Base-by-base conservation (phyloP, 2,888 invertebrate genomes). In the Xylota segnis region DNA sequence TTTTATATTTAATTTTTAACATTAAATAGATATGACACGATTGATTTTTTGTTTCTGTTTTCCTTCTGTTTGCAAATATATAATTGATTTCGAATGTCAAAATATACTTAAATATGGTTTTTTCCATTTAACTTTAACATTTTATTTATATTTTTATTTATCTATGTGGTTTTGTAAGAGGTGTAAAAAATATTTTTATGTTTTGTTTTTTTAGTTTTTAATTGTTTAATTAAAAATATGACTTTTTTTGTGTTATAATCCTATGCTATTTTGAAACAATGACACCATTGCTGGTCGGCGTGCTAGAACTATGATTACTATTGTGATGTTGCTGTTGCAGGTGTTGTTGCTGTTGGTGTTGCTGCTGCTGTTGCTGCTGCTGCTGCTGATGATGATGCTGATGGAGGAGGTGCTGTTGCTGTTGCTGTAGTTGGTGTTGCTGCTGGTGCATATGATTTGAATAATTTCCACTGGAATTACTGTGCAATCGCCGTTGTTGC, bases 211-310 rank as follows among this genome's bases (percentile, higher is more conserved):
- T 65, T 40, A 47, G 9, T 54, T 37, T 72, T 63, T 63, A 23
- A 23, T 63, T 70, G 37, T 65, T 77, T 78, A 72, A 76, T 88
- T 88, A 88, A 88, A 87, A 86, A 71, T 88, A 88, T 88, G 87
- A 87, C 83, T 88, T 88, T 70, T 87, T 84, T 88, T 87, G 86
- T 78, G 84, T 84, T 59, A 83, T 87, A 59, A 87, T 54, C 71
- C 79, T 79, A 72, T 74, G 77, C 84, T 87, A 88, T 87, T 89
- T 88, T 79, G 88, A 88, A 86, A 89, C 87, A 83, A 89, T 89
- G 50, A 89, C 89, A 88, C 88, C 88, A 74, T 74, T 87, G 74
- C 47, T 88, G 82, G 71, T 75, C 34, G 78, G 83, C 27, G 71
- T 79, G 79, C 75, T 83, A 61, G 79, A 79, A 83, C 65, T 84